Percentiles rank a stretch among this genome's conserved stretches.
These are phyloP conservation scores for Torymus aiolomorphi DNA, from an alignment of 2,888 invertebrate genomes.

Conservation along the genomic window DNA sequence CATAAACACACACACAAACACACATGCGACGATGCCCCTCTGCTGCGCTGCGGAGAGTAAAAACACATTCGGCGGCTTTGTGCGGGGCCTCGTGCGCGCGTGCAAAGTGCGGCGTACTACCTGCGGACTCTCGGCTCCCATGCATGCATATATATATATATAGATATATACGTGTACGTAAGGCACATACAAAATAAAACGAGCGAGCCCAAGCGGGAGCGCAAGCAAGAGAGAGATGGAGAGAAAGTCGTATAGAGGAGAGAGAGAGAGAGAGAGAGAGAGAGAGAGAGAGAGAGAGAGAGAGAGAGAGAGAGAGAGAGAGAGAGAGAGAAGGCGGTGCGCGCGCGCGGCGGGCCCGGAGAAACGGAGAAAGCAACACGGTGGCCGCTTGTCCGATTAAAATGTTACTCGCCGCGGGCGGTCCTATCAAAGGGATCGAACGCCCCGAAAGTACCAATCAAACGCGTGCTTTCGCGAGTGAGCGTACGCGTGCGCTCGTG, in stretches of 20 bases:
- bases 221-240: constrained; percentile 21
- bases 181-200: constrained; percentile 22
- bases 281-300: constrained; percentile 19
- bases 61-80: not conserved
- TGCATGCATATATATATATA: not conserved
- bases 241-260: not conserved
- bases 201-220: constrained; percentile 33
- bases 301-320: not conserved
- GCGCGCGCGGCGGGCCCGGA: constrained; percentile 56
- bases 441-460: constrained; percentile 60
- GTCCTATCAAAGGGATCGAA: constrained; percentile 69
- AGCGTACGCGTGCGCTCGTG: constrained; percentile 16
- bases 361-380: constrained; percentile 60
- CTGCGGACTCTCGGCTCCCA: too few species aligned
- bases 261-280: constrained; percentile 21
- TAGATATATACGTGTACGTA: constrained; percentile 1
- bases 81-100: not conserved
- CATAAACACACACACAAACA: too few species aligned
- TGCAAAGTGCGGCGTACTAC: too few species aligned
- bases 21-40: too few species aligned
- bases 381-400: constrained; percentile 69
- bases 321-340: constrained; percentile 8
- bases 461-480: constrained; percentile 14
- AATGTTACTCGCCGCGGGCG: constrained; percentile 73
- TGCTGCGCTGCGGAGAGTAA: constrained; percentile 4